Evolutionary conservation across 2,888 invertebrate genomes (phyloP), one percentile per base, ranked within the genome.

Genomic region (Monochamus alternatus): DNA sequence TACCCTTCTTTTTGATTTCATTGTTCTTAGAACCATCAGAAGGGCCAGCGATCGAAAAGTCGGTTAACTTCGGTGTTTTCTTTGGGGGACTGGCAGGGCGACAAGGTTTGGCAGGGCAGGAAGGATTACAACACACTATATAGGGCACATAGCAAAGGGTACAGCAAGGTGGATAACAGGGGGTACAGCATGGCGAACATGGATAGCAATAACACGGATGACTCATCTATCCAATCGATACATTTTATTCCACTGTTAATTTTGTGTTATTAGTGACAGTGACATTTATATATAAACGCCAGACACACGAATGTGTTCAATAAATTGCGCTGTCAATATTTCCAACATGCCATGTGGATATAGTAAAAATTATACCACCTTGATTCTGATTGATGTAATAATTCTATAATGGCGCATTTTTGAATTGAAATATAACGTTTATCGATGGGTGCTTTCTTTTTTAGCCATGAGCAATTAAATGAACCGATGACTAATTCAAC

Each of bases 141-240:
- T 67, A 75, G 8, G 75, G 63, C 12, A 58, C 5, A 3, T 22
- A 47, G 55, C 76, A 74, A 4, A 73, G 74, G 52, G 59, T 67
- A 8, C 55, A 55, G 14, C 55, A 55, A 14, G 55, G 55, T 8
- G 55, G 55, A n/a, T 14, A 55, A 44, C 65, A 65, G 9, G 52
- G 32, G 58, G 65, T 5, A 44, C 52, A 65, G 22, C 58, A 73
- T 43, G 73, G 58, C 14, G 32, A 14, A 65, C 73, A 73, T 43
- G 73, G 58, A 31, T 55, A 14, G 65, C 73, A 73, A 12, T 31
- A 65, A 10, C 59, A 43, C 55, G 55, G 55, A 8, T 22, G 3
- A 55, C n/a, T 55, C 55, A 55, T 55, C 55, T 55, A 55, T n/a
- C 55, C n/a, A n/a, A n/a, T 14, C 55, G 8, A 22, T 14, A 55